Base-by-base conservation (phyloP, 2,113 vertebrate genomes). In the Serinus canaria region DNA sequence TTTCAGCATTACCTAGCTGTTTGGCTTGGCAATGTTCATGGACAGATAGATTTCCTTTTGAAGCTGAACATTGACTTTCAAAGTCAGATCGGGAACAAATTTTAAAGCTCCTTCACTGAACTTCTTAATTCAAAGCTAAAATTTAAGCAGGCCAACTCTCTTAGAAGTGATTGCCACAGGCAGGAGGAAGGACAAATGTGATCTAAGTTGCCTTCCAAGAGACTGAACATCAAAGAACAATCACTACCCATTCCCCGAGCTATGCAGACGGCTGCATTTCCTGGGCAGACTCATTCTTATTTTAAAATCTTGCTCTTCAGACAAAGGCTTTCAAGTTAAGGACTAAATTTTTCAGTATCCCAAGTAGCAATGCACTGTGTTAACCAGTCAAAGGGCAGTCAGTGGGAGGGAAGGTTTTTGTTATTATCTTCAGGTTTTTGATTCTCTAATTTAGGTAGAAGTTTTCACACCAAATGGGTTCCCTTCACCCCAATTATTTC, bases 81-180 rank as follows among this genome's bases (percentile, higher is more conserved):
- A 91, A 94, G 80, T 76, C 66, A 91, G 58, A 85, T 30, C 58
- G 17, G 31, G 81, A 87, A 91, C 33, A 41, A 74, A 46, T 90
- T 88, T 90, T 86, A 89, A 90, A 89, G 24, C 55, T 90, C 25
- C 24, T 87, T 80, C 73, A 63, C 63, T 83, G 84, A 91, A 88
- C 63, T 93, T 93, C 85, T 91, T 93, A 91, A 91, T 91, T 96
- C 91, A 93, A 95, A 96, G 82, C 72, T 83, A 94, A 94, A 90
- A 92, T 88, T 90, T 95, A 83, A 93, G 59, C 67, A 94, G 72
- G 7, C 43, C 58, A 91, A 1, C 27, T 87, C 81, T 85, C 78
- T 95, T 69, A 88, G 84, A 96, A 92, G 84, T 17, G 24, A 88
- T 17, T 70, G 87, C 94, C 78, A 88, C 63, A 90, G 90, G 91